Evolutionary conservation across 2,113 vertebrate genomes (phyloP).

Genomic region (Natator depressus): DNA sequence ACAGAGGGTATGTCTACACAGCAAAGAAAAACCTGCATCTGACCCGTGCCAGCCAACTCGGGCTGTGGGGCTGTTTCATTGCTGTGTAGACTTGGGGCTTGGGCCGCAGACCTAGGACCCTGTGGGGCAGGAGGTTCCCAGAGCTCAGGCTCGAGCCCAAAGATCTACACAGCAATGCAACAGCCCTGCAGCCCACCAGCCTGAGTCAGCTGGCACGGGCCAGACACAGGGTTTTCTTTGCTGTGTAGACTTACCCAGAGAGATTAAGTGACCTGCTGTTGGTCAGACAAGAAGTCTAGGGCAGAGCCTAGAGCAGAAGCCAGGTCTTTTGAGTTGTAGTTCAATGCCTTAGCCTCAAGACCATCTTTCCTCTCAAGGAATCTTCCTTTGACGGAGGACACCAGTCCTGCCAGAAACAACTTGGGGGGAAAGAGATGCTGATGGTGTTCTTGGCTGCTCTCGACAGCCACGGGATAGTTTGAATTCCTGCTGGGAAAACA

Average conservation of each 20-base stretch:
- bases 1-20: neutral
- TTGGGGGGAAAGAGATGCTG: neutral
- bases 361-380: neutral
- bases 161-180: neutral
- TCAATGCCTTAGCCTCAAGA: neutral
- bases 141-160: neutral
- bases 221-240: neutral
- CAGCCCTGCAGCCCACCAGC: neutral
- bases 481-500: constrained; percentile 7
- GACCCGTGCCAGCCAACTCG: neutral
- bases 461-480: constrained; percentile 39
- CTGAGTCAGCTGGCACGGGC: neutral
- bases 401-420: neutral
- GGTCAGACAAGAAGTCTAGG: neutral
- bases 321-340: neutral
- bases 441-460: neutral
- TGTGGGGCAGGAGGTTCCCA: neutral
- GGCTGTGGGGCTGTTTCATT: neutral
- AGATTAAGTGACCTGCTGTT: neutral
- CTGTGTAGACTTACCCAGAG: neutral
- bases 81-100: neutral
- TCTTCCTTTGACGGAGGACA: neutral
- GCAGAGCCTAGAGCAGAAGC: neutral
- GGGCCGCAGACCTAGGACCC: neutral
- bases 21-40: neutral